Conservation (phyloP, 2,797 vertebrate species). For the Falco concolor region DNA sequence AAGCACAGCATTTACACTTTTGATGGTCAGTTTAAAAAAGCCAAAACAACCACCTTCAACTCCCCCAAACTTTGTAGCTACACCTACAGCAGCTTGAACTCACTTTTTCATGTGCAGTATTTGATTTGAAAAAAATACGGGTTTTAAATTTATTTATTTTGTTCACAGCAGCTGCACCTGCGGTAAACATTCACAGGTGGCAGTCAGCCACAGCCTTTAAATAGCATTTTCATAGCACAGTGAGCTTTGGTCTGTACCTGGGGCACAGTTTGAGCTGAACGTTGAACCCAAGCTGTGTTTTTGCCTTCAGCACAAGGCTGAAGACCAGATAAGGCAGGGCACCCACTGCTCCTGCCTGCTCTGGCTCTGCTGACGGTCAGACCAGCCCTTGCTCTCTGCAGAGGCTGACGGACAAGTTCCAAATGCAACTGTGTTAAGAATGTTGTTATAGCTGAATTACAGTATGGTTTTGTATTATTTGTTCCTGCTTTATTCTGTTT, state of each 20-base stretch:
- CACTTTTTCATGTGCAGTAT: background rate
- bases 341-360: background rate
- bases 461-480: background rate
- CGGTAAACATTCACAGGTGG: background rate
- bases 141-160: background rate
- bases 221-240: background rate
- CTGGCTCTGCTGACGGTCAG: background rate
- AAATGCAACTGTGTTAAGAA: background rate
- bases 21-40: background rate
- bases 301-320: background rate
- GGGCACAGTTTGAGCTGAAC: background rate
- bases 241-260: background rate
- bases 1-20: background rate
- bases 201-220: background rate
- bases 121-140: background rate
- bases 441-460: rapidly evolving
- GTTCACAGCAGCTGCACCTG: background rate
- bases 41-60: background rate
- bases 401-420: background rate
- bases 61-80: background rate
- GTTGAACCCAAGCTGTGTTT: background rate
- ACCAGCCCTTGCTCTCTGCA: background rate
- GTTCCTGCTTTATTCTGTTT: background rate
- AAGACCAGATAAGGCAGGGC: background rate
- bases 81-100: background rate